Percentiles rank a stretch among this genome's conserved stretches.
Conservation (phyloP, 1,140 invertebrate species). For the Tetraneura akinire region DNA sequence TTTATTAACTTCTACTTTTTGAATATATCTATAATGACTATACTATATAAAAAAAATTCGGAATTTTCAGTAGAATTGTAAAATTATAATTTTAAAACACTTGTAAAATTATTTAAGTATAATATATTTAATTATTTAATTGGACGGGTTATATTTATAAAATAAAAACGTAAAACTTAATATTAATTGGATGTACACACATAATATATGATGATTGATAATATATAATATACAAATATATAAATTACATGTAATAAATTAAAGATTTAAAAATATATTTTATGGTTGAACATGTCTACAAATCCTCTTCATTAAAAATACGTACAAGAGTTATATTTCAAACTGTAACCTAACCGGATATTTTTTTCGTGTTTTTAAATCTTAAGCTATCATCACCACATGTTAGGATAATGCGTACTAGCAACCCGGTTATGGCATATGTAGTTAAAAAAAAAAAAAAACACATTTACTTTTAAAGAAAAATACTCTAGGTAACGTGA, state of each 20-base stretch:
- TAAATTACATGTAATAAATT: background rate
- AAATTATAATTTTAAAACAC: too few relatives aligned
- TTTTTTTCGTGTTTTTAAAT: background rate
- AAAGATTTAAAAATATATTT: constrained; percentile 11
- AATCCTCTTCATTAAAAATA: background rate
- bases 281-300: background rate
- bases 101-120: too few relatives aligned
- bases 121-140: too few relatives aligned
- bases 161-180: background rate
- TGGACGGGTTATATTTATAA: background rate
- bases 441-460: background rate
- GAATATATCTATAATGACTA: too few relatives aligned
- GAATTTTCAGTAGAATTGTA: too few relatives aligned
- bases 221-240: background rate
- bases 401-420: background rate
- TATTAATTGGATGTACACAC: too few relatives aligned
- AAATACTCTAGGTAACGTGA: background rate
- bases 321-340: background rate
- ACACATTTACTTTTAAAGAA: background rate
- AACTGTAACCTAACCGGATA: constrained; percentile 3
- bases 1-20: too few relatives aligned
- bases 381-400: background rate
- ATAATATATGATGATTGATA: background rate
- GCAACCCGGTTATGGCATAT: background rate
- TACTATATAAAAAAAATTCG: background rate